These are phyloP conservation scores for Steromphala cineraria DNA, from an alignment of 2,888 invertebrate genomes.

Conservation along the genomic window DNA sequence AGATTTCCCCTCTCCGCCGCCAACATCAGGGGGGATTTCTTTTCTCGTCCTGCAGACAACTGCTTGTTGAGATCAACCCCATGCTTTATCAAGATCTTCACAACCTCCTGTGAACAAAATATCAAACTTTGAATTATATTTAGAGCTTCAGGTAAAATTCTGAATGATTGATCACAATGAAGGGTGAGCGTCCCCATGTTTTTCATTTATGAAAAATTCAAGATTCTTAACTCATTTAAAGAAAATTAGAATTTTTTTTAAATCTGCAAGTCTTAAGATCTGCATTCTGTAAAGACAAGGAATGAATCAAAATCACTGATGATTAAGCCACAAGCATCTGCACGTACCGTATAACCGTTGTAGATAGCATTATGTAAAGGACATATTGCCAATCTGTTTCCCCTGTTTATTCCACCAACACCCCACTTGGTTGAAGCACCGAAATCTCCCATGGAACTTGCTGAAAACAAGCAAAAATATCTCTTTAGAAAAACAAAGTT, in stretches of 20 bases:
- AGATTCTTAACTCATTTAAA: too few relatives aligned
- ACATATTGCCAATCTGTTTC: constrained; percentile 71
- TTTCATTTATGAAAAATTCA: too few relatives aligned
- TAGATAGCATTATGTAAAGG: constrained; percentile 75
- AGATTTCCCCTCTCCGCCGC: constrained; percentile 75
- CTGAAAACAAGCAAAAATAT: constrained; percentile 7
- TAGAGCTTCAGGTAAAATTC: neutral
- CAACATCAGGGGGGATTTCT: constrained; percentile 76
- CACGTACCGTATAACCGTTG: constrained; percentile 73
- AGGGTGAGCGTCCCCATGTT: neutral
- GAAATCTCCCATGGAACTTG: constrained; percentile 20
- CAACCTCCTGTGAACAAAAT: constrained; percentile 68
- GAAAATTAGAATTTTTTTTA: too few relatives aligned
- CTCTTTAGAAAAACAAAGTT: too few relatives aligned
- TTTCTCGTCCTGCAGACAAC: constrained; percentile 73
- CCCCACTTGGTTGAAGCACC: constrained; percentile 66
- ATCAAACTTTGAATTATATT: neutral
- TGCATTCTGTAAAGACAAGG: too few relatives aligned
- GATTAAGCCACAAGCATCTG: neutral
- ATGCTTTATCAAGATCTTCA: constrained; percentile 72
- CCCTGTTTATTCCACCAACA: constrained; percentile 72
- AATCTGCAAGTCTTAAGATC: too few relatives aligned
- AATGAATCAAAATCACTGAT: neutral
- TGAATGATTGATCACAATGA: neutral
- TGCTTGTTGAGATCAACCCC: constrained; percentile 74